Evolutionary conservation across 2,888 invertebrate species (phyloP), one percentile per base, ranked within the genome.

Genomic region (Cistogaster globosa): DNA sequence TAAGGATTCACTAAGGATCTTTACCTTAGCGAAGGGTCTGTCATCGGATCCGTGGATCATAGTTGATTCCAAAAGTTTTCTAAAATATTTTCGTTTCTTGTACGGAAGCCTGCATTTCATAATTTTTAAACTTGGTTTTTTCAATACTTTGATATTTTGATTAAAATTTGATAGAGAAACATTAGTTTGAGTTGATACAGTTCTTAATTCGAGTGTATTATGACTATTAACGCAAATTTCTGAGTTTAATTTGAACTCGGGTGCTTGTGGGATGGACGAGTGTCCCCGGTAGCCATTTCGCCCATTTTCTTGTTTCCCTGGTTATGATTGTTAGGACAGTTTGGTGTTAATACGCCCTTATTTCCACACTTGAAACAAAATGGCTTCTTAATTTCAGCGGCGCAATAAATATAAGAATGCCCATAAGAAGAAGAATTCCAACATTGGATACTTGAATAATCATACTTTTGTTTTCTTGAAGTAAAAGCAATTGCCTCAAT

Each of bases 221-320:
- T 8, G 2, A 11, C 12, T 38, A 38, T 38, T 12, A 38, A 1
- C 1, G 12, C 9, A 38, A 38, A 38, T 8, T 8, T 38, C 38
- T 1, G 36, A 48, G 4, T 26, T 26, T 79, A 79, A 1, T 38
- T 58, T n/a, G 11, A 18, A 72, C 58, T 58, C 79, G 72, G 79
- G 72, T 36, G 36, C 58, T 36, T 32, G 1, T 14, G 65, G 45
- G 57, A 12, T 65, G 71, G 36, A 71, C 71, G 71, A 79, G 32
- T 62, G 53, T 63, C 62, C 79, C 57, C 57, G 57, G n/a, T 58
- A 4, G n/a, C n/a, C n/a, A 58, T 1, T 14, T 58, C 58, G 32
- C 57, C 79, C 68, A n/a, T 9, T 69, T 69, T 78, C 5, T 26
- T 32, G 22, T 78, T 78, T 78, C 69, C 78, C 78, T 62, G 62